Evolutionary conservation across 2,113 vertebrate species (phyloP).

Genomic region (Polypterus bichir): DNA sequence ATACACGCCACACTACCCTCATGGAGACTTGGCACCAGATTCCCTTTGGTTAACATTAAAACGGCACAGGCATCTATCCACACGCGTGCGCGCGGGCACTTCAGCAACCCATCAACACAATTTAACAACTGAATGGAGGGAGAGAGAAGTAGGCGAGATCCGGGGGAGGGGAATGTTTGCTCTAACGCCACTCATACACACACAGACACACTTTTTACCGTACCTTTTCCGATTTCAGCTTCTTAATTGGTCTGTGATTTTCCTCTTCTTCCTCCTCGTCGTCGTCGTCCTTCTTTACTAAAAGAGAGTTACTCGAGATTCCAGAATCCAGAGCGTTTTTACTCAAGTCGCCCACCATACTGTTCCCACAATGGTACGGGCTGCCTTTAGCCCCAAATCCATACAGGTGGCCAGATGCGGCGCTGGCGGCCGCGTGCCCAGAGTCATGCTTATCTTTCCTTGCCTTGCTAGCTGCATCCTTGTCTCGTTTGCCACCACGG

Average conservation of each 20-base stretch:
- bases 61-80: too few species aligned
- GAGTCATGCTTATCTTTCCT: conserved; percentile 68
- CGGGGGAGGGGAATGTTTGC: conserved; percentile 9
- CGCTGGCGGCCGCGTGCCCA: conserved; percentile 50
- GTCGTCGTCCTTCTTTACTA: conserved; percentile 52
- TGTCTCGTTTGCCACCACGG: conserved; percentile 77
- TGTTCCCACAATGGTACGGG: conserved; percentile 60
- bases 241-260: conserved; percentile 70
- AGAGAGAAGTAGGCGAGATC: conserved; percentile 22
- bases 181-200: too few species aligned
- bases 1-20: too few species aligned
- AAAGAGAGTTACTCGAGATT: conserved; percentile 68
- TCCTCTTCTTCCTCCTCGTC: conserved; percentile 64
- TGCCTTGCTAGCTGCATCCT: conserved; percentile 61
- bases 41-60: too few species aligned
- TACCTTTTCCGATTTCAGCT: conserved; percentile 86
- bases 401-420: conserved; percentile 63
- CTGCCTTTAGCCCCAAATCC: conserved; percentile 65
- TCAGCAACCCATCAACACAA: not conserved
- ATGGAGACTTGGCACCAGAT: too few species aligned
- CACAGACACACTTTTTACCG: conserved; percentile 24
- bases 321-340: conserved; percentile 67
- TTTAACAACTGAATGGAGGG: conserved; percentile 7
- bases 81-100: not conserved
- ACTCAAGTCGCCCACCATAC: conserved; percentile 50